A percentile compares a stretch with the other conserved stretches of the same genome.
These are phyloP conservation scores for Parapsyche elsis DNA, from an alignment of 1,140 invertebrate genomes.

Conservation along the genomic window DNA sequence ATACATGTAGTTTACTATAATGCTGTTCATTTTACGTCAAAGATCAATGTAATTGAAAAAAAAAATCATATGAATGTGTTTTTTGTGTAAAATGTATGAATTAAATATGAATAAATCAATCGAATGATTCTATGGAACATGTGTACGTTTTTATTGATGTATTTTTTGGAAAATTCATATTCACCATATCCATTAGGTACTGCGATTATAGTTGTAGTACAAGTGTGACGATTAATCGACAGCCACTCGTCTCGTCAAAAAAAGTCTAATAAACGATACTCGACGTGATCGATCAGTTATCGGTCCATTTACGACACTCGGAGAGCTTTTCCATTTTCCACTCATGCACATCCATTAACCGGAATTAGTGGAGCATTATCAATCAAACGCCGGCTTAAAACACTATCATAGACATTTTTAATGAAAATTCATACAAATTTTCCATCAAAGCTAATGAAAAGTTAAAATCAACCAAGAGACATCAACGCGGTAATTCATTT, in stretches of 20 bases:
- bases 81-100: constrained; percentile 49
- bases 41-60: constrained; percentile 50
- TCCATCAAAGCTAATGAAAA: too few relatives aligned
- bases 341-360: not conserved
- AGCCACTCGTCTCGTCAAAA: not conserved
- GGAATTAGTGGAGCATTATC: not conserved
- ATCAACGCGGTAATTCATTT: too few relatives aligned
- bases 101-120: constrained; percentile 41
- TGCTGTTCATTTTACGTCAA: constrained; percentile 51
- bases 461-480: too few relatives aligned
- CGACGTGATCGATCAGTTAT: not conserved
- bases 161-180: not conserved
- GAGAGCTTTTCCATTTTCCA: constrained; percentile 1
- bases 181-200: not conserved
- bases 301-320: not conserved
- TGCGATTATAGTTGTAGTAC: not conserved
- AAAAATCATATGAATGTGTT: constrained; percentile 48
- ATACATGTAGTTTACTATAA: constrained; percentile 49
- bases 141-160: constrained; percentile 3
- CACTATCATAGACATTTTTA: not conserved
- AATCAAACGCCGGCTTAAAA: not conserved
- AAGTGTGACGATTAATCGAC: too few relatives aligned
- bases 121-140: constrained; percentile 45
- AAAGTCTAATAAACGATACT: not conserved
- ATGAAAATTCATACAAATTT: too few relatives aligned